These are phyloP conservation scores for Aradus depressus DNA, from an alignment of 2,888 invertebrate genomes.

Conservation along the genomic window DNA sequence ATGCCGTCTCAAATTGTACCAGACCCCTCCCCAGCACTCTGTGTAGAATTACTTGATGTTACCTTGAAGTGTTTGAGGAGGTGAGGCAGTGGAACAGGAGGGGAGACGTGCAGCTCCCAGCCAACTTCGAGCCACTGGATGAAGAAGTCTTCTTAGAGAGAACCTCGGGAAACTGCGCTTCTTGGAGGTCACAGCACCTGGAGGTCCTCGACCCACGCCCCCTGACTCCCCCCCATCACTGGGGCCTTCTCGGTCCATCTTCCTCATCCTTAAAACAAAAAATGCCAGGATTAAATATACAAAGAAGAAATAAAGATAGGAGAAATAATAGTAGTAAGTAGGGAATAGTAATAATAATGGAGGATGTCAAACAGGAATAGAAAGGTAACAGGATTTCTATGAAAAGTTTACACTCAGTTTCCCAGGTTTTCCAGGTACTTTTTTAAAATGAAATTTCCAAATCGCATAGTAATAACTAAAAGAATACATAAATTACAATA, in stretches of 20 bases:
- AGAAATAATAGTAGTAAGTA: too few species aligned
- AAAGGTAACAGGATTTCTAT: too few species aligned
- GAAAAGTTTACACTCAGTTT: too few species aligned
- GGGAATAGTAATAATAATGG: too few species aligned
- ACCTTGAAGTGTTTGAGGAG: conserved; percentile 1
- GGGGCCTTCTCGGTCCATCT: conserved; percentile 11
- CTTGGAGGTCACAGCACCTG: conserved; percentile 35
- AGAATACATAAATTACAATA: too few species aligned
- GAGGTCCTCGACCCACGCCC: not conserved
- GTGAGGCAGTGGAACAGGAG: conserved; percentile 1
- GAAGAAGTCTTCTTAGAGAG: conserved; percentile 55
- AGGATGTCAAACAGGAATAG: too few species aligned
- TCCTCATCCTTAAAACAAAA: conserved; percentile 7
- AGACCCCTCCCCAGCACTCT: too few species aligned
- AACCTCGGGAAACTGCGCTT: conserved; percentile 45
- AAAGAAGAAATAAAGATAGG: not conserved
- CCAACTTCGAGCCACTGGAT: conserved; percentile 55
- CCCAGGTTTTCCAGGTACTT: too few species aligned
- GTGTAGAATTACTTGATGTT: not conserved
- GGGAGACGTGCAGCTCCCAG: conserved; percentile 23
- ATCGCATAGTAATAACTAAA: too few species aligned
- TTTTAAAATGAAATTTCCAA: too few species aligned
- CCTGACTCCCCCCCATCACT: conserved; percentile 16
- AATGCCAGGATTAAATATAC: not conserved
- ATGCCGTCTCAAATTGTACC: too few species aligned